phyloP scores from a whole-genome alignment of 2,888 invertebrate species.

The Creontiades dilutus region DNA sequence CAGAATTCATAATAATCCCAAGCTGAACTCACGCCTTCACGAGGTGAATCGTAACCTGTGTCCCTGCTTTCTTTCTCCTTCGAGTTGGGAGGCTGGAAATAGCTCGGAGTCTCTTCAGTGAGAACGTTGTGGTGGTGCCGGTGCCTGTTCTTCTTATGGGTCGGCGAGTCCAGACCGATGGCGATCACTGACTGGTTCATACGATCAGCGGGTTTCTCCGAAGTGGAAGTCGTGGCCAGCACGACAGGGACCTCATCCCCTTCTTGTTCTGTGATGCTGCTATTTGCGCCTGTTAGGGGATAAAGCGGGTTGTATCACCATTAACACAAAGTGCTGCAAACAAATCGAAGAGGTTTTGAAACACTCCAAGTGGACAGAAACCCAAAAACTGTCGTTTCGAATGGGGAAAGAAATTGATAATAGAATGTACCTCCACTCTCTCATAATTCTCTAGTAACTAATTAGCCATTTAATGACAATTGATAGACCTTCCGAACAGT shows the following conservation, averaged over 20 bases:
- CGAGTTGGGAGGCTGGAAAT: slow-evolving; percentile 50
- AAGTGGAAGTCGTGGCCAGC: slow-evolving; percentile 6
- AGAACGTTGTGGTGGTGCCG: slow-evolving; percentile 63
- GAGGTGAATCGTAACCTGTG: slow-evolving; percentile 48
- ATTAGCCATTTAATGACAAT: too few species aligned
- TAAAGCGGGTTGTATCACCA: neutral
- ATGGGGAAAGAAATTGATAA: too few species aligned
- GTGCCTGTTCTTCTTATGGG: slow-evolving; percentile 60
- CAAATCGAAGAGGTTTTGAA: neutral
- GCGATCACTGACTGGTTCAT: slow-evolving; percentile 57
- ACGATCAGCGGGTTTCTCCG: slow-evolving; percentile 12
- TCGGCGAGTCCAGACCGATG: slow-evolving; percentile 27
- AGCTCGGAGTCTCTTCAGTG: slow-evolving; percentile 55
- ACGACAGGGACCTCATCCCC: neutral
- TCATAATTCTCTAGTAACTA: too few species aligned
- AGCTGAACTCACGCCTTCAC: slow-evolving; percentile 50
- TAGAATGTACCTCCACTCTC: too few species aligned
- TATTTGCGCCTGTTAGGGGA: neutral
- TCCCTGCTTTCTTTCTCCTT: slow-evolving; percentile 64
- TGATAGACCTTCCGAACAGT: too few species aligned
- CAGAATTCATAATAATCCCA: too few species aligned
- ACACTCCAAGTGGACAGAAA: neutral
- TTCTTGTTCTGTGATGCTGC: neutral
- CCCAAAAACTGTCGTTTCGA: neutral
- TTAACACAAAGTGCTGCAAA: neutral